These are phyloP conservation scores for Cirrhinus molitorella DNA, from an alignment of 2,797 vertebrate species.

Conservation along the genomic window DNA sequence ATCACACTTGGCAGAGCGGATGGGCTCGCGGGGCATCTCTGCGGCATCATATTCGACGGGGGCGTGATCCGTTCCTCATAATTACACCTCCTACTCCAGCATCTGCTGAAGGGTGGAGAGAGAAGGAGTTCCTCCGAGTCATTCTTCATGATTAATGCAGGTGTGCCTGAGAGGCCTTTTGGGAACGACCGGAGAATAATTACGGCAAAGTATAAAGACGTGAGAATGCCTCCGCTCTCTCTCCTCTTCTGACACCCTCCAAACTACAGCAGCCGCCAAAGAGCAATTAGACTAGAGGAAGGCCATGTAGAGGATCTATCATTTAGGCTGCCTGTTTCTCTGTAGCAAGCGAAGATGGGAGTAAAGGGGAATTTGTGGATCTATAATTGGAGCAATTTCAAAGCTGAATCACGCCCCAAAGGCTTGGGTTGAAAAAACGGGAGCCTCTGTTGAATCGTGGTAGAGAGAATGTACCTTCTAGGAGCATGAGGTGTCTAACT, in stretches of 20 bases:
- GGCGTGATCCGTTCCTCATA: slow-evolving; percentile 58
- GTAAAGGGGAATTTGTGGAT: slow-evolving; percentile 40
- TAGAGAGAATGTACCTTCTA: slow-evolving; percentile 9
- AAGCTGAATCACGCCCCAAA: slow-evolving; percentile 34
- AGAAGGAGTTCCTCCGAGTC: slow-evolving; percentile 65
- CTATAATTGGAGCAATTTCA: slow-evolving; percentile 59
- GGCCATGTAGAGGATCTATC: slow-evolving; percentile 53
- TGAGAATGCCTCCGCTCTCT: slow-evolving; percentile 50
- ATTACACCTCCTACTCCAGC: slow-evolving; percentile 60
- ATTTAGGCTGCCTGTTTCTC: slow-evolving; percentile 30
- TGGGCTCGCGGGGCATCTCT: slow-evolving; percentile 43
- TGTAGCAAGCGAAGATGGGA: slow-evolving; percentile 31
- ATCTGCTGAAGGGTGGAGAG: slow-evolving; percentile 49
- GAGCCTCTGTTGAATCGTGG: slow-evolving; percentile 14
- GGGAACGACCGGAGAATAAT: slow-evolving; percentile 72
- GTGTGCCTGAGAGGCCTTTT: slow-evolving; percentile 68
- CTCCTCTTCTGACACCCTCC: slow-evolving; percentile 19
- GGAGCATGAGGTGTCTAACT: slow-evolving; percentile 19
- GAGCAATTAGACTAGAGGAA: slow-evolving; percentile 66
- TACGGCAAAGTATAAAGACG: slow-evolving; percentile 68
- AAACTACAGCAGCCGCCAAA: slow-evolving; percentile 61
- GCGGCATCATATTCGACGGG: slow-evolving; percentile 53
- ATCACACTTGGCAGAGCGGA: slow-evolving; percentile 35
- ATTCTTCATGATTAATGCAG: slow-evolving; percentile 74
- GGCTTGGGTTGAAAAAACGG: slow-evolving; percentile 7